A percentile compares a stretch with the other conserved stretches of the same genome.
phyloP scores from a whole-genome alignment of 2,113 vertebrate genomes.

The Gila orcuttii region DNA sequence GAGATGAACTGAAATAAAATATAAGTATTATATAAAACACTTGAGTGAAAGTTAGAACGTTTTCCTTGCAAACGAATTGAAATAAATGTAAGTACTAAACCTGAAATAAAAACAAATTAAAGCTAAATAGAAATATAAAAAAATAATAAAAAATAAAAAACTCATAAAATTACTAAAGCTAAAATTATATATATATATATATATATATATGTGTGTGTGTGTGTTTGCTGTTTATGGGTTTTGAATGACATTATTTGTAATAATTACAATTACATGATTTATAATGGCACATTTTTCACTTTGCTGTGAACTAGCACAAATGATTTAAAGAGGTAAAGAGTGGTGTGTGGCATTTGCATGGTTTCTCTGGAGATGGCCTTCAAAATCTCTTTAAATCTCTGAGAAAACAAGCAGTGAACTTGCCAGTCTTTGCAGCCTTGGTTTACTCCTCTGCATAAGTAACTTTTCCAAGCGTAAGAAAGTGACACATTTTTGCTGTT shows the following conservation, averaged over 20 bases:
- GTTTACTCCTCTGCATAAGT: background rate
- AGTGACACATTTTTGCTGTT: background rate
- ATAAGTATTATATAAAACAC: too few relatives aligned
- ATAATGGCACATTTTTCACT: background rate
- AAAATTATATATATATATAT: too few relatives aligned
- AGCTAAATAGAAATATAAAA: too few relatives aligned
- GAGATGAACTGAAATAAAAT: too few relatives aligned
- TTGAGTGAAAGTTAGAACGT: too few relatives aligned
- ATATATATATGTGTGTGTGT: too few relatives aligned
- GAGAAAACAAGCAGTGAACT: background rate
- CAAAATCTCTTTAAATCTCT: background rate
- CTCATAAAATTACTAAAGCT: too few relatives aligned
- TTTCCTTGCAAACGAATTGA: too few relatives aligned
- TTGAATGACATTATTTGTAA: background rate
- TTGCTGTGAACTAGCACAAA: background rate
- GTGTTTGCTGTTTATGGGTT: background rate
- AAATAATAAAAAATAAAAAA: too few relatives aligned
- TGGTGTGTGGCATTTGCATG: background rate
- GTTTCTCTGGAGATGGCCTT: constrained; percentile 8
- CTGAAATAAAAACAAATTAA: too few relatives aligned
- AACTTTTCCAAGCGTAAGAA: background rate
- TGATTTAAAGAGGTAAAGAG: background rate
- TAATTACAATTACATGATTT: too few relatives aligned
- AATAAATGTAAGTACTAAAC: too few relatives aligned
- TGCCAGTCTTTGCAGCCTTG: background rate